Conservation (phyloP, 92 coral and sea anemone genomes). For the Isaurus tuberculatus region DNA sequence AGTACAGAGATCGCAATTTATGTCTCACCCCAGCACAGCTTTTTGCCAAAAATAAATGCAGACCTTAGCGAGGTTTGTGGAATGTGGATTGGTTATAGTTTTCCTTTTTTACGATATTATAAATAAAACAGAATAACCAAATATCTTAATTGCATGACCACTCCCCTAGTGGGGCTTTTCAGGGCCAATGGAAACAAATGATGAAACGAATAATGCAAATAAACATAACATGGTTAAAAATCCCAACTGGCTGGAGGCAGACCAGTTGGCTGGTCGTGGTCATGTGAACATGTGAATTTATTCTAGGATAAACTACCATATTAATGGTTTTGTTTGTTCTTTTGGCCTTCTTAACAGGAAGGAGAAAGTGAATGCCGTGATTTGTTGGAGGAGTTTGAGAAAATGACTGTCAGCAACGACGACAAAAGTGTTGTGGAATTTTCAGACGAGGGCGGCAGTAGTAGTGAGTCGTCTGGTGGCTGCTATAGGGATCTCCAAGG, state of each 20-base stretch:
- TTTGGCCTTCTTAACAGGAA: not conserved
- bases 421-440: conserved; percentile 26
- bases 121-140: not conserved
- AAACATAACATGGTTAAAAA: not conserved
- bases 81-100: not conserved
- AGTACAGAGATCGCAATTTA: not conserved
- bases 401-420: conserved; percentile 20
- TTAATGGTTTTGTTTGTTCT: not conserved
- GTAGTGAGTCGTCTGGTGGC: conserved; percentile 50
- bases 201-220: not conserved
- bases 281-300: not conserved
- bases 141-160: conserved; percentile 1
- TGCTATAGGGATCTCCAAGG: not conserved
- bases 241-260: too few relatives aligned
- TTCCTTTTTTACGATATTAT: not conserved
- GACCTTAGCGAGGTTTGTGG: not conserved
- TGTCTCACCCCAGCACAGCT: conserved; percentile 11
- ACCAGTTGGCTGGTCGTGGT: not conserved
- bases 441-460: conserved; percentile 40
- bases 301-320: not conserved
- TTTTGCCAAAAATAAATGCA: conserved; percentile 1
- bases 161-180: not conserved
- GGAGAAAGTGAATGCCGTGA: conserved; percentile 39
- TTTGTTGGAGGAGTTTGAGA: conserved; percentile 31
- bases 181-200: not conserved